phyloP scores from a whole-genome alignment of 2,113 vertebrate species.

The Dermatemys mawii region DNA sequence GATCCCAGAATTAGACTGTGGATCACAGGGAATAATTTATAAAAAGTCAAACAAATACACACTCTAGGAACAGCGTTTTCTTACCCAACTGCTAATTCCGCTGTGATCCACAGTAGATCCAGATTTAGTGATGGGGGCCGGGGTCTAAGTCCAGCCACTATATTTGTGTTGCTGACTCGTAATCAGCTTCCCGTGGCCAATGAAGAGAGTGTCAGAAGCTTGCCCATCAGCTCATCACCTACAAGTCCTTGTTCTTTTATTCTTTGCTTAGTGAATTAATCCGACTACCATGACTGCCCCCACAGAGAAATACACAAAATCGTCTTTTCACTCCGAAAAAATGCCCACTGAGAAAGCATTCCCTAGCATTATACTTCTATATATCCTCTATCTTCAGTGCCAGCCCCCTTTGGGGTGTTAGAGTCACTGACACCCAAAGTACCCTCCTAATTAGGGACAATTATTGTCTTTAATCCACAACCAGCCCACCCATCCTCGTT shows the following conservation, averaged over 20 bases:
- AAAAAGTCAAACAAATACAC: neutral
- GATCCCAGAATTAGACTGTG: neutral
- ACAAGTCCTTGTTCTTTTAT: neutral
- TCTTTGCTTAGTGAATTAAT: neutral
- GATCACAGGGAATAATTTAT: neutral
- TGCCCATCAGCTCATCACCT: neutral
- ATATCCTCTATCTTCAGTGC: neutral
- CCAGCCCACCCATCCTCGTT: neutral
- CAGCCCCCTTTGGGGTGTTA: neutral
- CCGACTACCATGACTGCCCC: accelerated
- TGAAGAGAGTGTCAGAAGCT: neutral
- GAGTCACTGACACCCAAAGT: neutral
- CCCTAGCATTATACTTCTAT: neutral
- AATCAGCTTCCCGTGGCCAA: neutral
- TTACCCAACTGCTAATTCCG: neutral
- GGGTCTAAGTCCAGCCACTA: neutral
- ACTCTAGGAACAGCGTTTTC: neutral
- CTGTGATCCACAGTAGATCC: neutral
- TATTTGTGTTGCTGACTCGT: neutral
- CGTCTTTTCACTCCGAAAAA: neutral
- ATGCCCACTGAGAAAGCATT: neutral
- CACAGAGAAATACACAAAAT: neutral
- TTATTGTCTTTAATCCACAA: neutral
- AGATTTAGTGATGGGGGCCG: neutral
- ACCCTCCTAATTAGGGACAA: neutral